Percentiles rank a stretch among this genome's conserved stretches.
Conservation (phyloP, 2,797 vertebrate genomes). For the Xenentodon cancila region DNA sequence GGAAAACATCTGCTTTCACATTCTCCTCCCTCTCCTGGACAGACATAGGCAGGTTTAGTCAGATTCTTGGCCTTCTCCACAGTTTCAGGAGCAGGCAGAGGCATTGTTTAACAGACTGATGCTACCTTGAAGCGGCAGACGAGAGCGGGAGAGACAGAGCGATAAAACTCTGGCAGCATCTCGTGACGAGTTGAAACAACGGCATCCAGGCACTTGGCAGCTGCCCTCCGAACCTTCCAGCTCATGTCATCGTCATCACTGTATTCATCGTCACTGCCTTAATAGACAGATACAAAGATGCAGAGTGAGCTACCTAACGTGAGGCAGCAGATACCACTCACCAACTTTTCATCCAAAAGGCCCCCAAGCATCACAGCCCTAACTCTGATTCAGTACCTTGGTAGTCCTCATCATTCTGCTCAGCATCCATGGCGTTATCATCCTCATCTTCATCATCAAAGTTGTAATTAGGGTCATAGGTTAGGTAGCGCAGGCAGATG, state of each 20-base stretch:
- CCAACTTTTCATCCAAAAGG: too few species aligned
- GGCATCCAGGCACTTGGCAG: conserved; percentile 97
- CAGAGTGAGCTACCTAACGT: too few species aligned
- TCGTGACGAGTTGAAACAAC: conserved; percentile 97
- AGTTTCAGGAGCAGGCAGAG: too few species aligned
- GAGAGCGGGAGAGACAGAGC: conserved; percentile 95
- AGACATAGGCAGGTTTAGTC: not conserved
- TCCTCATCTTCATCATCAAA: conserved; percentile 99
- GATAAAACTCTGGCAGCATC: conserved; percentile 99
- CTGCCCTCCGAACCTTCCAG: conserved; percentile 98
- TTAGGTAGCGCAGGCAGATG: conserved; percentile 98
- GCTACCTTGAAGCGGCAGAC: conserved; percentile 93
- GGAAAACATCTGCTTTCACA: conserved; percentile 98
- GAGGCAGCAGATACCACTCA: too few species aligned
- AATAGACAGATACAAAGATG: not conserved
- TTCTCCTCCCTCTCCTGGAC: conserved; percentile 94
- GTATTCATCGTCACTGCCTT: conserved; percentile 93
- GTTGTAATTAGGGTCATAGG: conserved; percentile 99
- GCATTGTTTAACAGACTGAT: accelerated
- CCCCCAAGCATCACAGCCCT: not conserved
- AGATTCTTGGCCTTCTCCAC: not conserved
- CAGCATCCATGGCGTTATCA: conserved; percentile 98
- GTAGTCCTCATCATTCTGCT: conserved; percentile 96
- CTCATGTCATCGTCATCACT: conserved; percentile 99
- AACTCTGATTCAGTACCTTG: conserved; percentile 83